Base-by-base conservation (phyloP, 2,113 vertebrate genomes). In the Gadus macrocephalus region DNA sequence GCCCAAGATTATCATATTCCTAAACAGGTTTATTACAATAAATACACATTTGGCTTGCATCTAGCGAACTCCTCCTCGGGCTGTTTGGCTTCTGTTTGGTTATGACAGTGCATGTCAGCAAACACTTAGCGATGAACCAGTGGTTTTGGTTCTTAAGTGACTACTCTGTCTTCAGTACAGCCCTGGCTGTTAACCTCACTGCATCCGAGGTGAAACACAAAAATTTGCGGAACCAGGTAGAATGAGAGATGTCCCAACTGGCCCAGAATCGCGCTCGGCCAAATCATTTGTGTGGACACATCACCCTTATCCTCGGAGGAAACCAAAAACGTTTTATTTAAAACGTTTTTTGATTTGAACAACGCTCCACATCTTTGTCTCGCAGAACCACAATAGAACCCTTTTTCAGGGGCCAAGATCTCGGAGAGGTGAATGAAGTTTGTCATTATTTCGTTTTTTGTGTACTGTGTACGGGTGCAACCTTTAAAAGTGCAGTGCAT, bases 171-270 rank as follows among this genome's bases (percentile, higher is more conserved):
- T 79, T n/a, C 55, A 58, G 55, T 56, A 68, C 4, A 35, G 61
- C 68, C 75, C 83, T 81, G 80, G 78, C 79, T 74, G 69, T 86
- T 88, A 83, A 84, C 81, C 77, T 75, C 73, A 53, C 75, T 75
- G 77, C 78, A 76, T 49, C 65, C 49, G 74, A 79, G 77, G 86
- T 86, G 76, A 87, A 84, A 84, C 70, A 62, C 69, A 71, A 73
- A 83, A 83, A 72, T 76, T 75, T 83, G 70, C 59, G 42, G 70
- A 75, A 74, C 67, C 75, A 49, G 42, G 42, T 49, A 49, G 42
- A 83, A 58, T 79, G 72, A 85, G 70, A 83, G 73, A 85, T 85
- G 87, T 86, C 82, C 81, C 82, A 75, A 58, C 38, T 5, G 78
- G 82, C 67, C 73, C 59, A n/a, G 59, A 77, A 79, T 76, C 74